phyloP scores from a whole-genome alignment of 1,140 invertebrate species.

The Linepithema humile region DNA sequence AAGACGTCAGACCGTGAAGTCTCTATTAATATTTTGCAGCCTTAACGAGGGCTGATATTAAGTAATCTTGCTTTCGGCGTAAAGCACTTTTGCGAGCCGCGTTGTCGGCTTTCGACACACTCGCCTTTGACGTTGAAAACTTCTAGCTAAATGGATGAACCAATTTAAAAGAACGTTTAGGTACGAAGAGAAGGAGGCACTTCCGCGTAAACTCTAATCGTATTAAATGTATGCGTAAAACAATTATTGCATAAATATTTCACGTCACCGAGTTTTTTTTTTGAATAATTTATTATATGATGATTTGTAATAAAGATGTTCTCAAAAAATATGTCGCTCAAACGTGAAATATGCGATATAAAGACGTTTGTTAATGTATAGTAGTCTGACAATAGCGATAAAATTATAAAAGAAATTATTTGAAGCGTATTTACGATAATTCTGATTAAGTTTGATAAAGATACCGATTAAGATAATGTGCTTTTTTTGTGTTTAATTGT shows the following conservation, averaged over 20 bases:
- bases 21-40: conserved; percentile 39
- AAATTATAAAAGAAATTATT: too few relatives aligned
- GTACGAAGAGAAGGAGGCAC: neutral
- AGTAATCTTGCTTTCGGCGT: conserved; percentile 40
- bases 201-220: neutral
- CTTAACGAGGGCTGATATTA: conserved; percentile 44
- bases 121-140: conserved; percentile 49
- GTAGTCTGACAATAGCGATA: too few relatives aligned
- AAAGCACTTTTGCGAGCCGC: conserved; percentile 39
- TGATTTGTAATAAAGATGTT: neutral
- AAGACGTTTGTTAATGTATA: too few relatives aligned
- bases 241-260: neutral
- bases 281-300: too few relatives aligned
- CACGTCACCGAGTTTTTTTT: neutral
- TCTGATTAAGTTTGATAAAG: too few relatives aligned
- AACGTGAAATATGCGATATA: neutral
- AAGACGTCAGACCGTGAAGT: conserved; percentile 44
- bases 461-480: neutral
- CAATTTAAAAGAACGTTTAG: conserved; percentile 50
- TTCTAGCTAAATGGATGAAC: conserved; percentile 50
- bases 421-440: too few relatives aligned
- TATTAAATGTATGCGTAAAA: conserved; percentile 3
- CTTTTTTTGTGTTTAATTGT: too few relatives aligned
- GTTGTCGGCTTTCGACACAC: conserved; percentile 43
- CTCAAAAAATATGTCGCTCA: neutral